phyloP scores from a whole-genome alignment of 2,888 invertebrate genomes.

The Amblyteles armatorius region DNA sequence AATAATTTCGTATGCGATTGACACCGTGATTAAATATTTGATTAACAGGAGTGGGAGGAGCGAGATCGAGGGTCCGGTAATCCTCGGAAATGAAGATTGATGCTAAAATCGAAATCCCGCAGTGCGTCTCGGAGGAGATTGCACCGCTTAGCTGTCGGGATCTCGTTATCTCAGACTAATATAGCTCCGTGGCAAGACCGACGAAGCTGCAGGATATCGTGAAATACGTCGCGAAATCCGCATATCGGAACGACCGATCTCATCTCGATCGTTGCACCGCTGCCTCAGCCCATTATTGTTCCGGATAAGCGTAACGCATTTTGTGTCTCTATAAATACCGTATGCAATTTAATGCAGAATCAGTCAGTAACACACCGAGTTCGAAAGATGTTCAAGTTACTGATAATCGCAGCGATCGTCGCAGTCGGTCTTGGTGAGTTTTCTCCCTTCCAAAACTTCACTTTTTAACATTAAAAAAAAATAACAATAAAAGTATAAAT shows the following conservation, averaged over 20 bases:
- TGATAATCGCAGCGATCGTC: constrained; percentile 44
- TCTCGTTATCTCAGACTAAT: constrained; percentile 17
- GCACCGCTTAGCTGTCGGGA: neutral
- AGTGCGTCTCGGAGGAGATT: constrained; percentile 1
- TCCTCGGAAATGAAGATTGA: constrained; percentile 16
- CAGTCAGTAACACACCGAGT: constrained; percentile 55
- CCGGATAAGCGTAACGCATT: neutral
- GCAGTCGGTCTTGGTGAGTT: constrained; percentile 60
- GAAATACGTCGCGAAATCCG: neutral
- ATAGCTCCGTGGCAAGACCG: neutral
- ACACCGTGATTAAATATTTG: neutral
- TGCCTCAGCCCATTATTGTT: neutral
- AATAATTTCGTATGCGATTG: neutral
- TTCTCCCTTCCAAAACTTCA: constrained; percentile 1
- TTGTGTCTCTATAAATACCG: constrained; percentile 61
- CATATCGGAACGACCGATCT: constrained; percentile 24
- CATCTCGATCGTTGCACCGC: constrained; percentile 14
- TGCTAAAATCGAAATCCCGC: neutral
- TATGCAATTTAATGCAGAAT: neutral
- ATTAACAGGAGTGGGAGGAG: neutral
- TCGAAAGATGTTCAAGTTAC: constrained; percentile 64
- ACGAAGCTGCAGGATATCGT: constrained; percentile 2
- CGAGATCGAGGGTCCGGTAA: neutral
- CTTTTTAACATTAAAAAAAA: neutral
- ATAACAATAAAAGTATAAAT: neutral